Conservation (phyloP, 92 coral and sea anemone genomes). For the Muricea muricata region DNA sequence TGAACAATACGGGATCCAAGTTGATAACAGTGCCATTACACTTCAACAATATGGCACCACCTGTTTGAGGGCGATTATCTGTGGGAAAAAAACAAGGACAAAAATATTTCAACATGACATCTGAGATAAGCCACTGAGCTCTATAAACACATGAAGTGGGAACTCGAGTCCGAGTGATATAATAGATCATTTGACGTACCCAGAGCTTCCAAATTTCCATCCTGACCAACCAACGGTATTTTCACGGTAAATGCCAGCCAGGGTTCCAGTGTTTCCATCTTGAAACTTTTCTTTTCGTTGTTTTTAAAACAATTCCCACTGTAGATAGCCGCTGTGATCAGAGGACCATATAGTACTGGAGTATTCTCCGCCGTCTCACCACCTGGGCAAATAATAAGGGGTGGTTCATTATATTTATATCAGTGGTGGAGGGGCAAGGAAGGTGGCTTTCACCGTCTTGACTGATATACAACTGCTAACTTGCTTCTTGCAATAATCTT, state of each 20-base stretch:
- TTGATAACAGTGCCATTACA: constrained; percentile 80
- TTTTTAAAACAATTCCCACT: constrained; percentile 70
- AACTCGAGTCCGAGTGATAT: too few species aligned
- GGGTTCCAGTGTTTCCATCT: constrained; percentile 5
- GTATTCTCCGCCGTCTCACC: constrained; percentile 57
- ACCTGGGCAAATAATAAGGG: constrained; percentile 5
- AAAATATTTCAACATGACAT: too few species aligned
- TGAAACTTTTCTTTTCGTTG: constrained; percentile 1
- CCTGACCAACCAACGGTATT: not conserved
- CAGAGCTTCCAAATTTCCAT: not conserved
- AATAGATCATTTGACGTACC: too few species aligned
- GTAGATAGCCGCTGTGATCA: constrained; percentile 76
- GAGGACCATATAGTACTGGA: constrained; percentile 80
- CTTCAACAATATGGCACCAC: constrained; percentile 77
- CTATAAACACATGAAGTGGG: not conserved
- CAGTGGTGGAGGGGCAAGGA: too few species aligned
- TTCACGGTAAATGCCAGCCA: constrained; percentile 39
- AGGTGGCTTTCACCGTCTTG: too few species aligned
- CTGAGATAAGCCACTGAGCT: too few species aligned
- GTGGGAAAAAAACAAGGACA: not conserved
- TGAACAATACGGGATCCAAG: constrained; percentile 83
- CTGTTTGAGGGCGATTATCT: not conserved
- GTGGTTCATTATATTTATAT: too few species aligned
- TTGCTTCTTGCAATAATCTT: too few species aligned
- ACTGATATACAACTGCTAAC: too few species aligned